phyloP scores from a whole-genome alignment of 2,797 vertebrate genomes.

The Lepidocolaptes lacrymiger region DNA sequence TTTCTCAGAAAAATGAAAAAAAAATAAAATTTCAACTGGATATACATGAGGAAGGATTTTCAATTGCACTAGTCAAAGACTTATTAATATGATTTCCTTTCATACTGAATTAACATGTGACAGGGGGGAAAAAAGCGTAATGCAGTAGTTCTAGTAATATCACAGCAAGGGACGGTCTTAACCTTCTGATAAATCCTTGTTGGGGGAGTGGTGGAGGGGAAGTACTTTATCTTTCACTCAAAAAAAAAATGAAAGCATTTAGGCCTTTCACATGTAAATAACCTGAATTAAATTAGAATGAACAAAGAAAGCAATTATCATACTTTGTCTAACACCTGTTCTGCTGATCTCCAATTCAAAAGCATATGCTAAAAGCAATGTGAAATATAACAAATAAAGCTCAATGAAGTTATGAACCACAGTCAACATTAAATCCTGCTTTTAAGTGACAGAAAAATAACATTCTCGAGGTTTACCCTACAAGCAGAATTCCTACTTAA shows the following conservation, averaged over 20 bases:
- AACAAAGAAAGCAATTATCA: conserved; percentile 79
- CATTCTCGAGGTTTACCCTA: conserved; percentile 3
- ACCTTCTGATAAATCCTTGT: conserved; percentile 67
- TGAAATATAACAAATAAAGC: conserved; percentile 71
- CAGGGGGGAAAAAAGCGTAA: conserved; percentile 60
- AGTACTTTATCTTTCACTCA: conserved; percentile 67
- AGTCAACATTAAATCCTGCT: conserved; percentile 44
- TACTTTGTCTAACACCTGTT: conserved; percentile 80
- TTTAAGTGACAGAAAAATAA: conserved; percentile 30
- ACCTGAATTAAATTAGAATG: conserved; percentile 75
- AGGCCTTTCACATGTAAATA: conserved; percentile 80
- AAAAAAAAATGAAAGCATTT: conserved; percentile 69
- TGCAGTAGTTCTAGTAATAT: conserved; percentile 74
- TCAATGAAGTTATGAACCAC: conserved; percentile 60
- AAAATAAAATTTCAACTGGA: conserved; percentile 75
- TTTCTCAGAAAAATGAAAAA: conserved; percentile 78
- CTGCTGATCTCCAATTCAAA: conserved; percentile 75
- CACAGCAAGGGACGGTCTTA: conserved; percentile 70
- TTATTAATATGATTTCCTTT: conserved; percentile 76
- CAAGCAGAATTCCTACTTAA: background rate
- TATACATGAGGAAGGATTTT: conserved; percentile 80
- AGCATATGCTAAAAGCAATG: conserved; percentile 75
- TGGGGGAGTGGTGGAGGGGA: background rate
- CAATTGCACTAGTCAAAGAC: conserved; percentile 78
- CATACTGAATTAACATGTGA: conserved; percentile 75